Conservation (phyloP, 2,888 invertebrate genomes). For the Tiliacea citrago region DNA sequence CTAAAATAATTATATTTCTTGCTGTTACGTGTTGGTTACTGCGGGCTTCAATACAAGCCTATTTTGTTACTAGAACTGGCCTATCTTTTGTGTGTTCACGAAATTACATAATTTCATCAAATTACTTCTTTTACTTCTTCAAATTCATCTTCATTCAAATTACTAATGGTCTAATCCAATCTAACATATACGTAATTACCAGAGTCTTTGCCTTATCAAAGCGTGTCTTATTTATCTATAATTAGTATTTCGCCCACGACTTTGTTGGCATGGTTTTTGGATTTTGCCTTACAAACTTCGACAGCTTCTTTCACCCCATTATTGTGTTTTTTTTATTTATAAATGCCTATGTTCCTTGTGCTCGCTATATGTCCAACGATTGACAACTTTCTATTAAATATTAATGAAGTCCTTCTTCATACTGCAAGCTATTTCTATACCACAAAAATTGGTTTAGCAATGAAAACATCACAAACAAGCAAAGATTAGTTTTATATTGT, state of each 20-base stretch:
- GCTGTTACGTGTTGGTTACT: not conserved
- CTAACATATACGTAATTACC: not conserved
- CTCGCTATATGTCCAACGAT: not conserved
- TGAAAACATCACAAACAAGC: too few species aligned
- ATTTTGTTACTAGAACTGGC: not conserved
- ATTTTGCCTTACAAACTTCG: too few species aligned
- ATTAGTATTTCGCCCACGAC: not conserved
- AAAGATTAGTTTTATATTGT: too few species aligned
- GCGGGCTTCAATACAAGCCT: not conserved
- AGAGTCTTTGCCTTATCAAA: conserved; percentile 10
- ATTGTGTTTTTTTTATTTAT: too few species aligned
- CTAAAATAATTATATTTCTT: not conserved
- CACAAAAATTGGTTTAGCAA: not conserved
- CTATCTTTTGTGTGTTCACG: not conserved
- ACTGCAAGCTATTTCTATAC: not conserved
- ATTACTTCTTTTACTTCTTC: too few species aligned
- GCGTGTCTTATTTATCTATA: not conserved
- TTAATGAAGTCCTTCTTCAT: too few species aligned
- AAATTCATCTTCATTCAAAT: too few species aligned
- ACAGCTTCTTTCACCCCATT: not conserved
- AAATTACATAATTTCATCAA: not conserved
- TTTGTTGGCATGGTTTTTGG: not conserved
- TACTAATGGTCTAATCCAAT: not conserved
- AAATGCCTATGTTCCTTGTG: too few species aligned
- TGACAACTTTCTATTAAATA: too few species aligned